These are phyloP conservation scores for Oreamnos americanus DNA, from an alignment of 2,113 vertebrate genomes.

Conservation along the genomic window DNA sequence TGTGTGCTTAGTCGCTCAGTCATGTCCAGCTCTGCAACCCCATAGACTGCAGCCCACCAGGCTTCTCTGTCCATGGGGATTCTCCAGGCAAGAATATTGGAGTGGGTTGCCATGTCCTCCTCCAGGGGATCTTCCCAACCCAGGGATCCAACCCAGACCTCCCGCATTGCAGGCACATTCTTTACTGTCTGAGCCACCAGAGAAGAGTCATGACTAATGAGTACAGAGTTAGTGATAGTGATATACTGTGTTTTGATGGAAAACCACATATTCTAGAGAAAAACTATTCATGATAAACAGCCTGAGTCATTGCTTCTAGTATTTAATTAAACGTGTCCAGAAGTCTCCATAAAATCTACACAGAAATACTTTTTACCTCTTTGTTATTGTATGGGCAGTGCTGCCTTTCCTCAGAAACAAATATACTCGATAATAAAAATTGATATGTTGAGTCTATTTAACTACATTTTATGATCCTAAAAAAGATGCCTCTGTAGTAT, in stretches of 20 bases:
- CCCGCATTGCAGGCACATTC: not conserved
- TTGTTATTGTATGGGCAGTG: not conserved
- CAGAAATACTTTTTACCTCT: not conserved
- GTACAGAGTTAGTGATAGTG: not conserved
- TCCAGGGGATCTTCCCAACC: not conserved
- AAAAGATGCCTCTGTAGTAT: not conserved
- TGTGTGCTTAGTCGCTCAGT: not conserved
- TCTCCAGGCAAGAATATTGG: not conserved
- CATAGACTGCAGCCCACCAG: not conserved
- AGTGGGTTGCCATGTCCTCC: not conserved
- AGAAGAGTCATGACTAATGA: not conserved
- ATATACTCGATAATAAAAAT: not conserved
- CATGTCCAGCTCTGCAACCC: not conserved
- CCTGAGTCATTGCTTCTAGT: not conserved
- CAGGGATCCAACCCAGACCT: not conserved
- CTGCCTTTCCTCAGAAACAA: constrained; percentile 3
- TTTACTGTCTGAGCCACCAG: not conserved
- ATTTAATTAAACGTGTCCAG: constrained; percentile 36
- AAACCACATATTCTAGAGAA: not conserved
- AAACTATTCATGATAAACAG: not conserved
- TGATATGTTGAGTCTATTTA: not conserved
- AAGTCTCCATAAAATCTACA: not conserved
- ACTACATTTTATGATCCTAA: not conserved
- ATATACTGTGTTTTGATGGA: not conserved
- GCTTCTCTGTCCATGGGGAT: not conserved